Percentiles rank a stretch among this genome's conserved stretches.
Evolutionary conservation across 1,140 invertebrate genomes (phyloP).

Genomic region (Microplitis mediator): DNA sequence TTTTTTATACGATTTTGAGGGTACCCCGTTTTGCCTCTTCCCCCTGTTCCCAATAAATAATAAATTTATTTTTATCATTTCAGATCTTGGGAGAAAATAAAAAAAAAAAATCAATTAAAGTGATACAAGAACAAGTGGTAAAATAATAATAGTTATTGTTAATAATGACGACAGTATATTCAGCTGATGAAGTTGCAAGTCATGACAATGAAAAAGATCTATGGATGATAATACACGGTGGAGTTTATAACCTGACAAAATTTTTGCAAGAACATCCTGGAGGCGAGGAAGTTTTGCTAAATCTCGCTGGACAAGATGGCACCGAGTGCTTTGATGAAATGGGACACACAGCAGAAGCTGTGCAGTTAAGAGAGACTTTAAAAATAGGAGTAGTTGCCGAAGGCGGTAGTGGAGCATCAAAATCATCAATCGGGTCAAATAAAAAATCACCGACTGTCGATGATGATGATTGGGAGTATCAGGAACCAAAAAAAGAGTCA

Average conservation of each 20-base stretch:
- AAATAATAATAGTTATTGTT: not conserved
- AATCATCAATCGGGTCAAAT: not conserved
- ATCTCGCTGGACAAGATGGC: constrained; percentile 75
- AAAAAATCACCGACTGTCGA: constrained; percentile 27
- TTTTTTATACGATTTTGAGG: too few species aligned
- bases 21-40: too few species aligned
- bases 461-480: constrained; percentile 48
- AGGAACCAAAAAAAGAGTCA: constrained; percentile 35
- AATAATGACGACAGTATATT: constrained; percentile 60
- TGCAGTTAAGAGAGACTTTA: constrained; percentile 72
- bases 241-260: constrained; percentile 65
- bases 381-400: constrained; percentile 70
- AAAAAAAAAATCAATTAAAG: too few species aligned
- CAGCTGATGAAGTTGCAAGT: constrained; percentile 52
- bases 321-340: constrained; percentile 82
- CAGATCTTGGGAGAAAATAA: too few species aligned
- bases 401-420: constrained; percentile 8
- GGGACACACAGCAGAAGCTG: constrained; percentile 81
- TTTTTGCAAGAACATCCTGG: constrained; percentile 78
- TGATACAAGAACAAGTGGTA: too few species aligned
- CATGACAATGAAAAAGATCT: constrained; percentile 54
- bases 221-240: constrained; percentile 64
- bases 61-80: too few species aligned
- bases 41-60: too few species aligned
- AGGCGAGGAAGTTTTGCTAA: constrained; percentile 81